Evolutionary conservation across 2,113 vertebrate species (phyloP).

Genomic region (Scytalopus superciliaris): DNA sequence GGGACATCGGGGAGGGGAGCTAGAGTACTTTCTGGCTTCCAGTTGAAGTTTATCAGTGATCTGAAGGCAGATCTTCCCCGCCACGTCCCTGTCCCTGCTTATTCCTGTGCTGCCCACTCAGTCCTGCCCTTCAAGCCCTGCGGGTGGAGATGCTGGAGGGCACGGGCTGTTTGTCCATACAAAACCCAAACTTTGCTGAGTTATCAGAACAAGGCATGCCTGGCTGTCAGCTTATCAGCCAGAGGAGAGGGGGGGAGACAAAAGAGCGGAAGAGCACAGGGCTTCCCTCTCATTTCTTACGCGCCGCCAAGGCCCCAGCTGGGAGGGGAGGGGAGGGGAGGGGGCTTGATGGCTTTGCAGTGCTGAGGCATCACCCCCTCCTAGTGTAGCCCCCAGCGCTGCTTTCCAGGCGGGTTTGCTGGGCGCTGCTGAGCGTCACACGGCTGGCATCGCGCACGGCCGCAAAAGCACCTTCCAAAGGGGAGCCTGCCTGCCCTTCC

Average conservation of each 20-base stretch:
- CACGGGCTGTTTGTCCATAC: neutral
- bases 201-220: neutral
- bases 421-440: neutral
- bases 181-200: slow-evolving; percentile 14
- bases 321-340: neutral
- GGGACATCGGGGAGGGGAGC: neutral
- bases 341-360: neutral
- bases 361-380: neutral
- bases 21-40: neutral
- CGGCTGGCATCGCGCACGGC: slow-evolving; percentile 26
- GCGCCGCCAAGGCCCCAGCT: neutral
- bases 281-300: neutral
- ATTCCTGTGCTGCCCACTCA: accelerated
- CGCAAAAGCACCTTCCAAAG: slow-evolving; percentile 49
- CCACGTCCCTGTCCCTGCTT: neutral
- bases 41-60: neutral
- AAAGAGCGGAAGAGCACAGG: accelerated
- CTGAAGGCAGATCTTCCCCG: neutral
- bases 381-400: neutral
- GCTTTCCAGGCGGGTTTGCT: neutral
- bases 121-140: slow-evolving; percentile 6
- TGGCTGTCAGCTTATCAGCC: slow-evolving; percentile 6
- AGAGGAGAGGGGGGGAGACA: accelerated
- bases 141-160: neutral
- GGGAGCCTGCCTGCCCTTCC: slow-evolving; percentile 4